Base-by-base conservation (phyloP, 2,113 vertebrate species). In the Petrocephalus zakoni region DNA sequence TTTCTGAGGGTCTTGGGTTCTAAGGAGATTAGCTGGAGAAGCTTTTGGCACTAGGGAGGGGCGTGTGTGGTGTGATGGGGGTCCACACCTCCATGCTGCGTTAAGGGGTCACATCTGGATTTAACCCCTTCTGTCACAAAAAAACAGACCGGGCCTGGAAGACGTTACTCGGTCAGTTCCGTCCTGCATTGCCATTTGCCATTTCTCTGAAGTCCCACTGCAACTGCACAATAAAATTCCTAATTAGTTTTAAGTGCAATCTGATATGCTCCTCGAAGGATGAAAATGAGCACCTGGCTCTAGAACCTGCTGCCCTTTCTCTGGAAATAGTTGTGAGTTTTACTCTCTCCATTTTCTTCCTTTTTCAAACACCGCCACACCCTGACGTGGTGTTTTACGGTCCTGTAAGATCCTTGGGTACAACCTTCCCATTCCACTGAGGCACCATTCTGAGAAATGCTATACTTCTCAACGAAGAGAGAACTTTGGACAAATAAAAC, bases 81-180 rank as follows among this genome's bases (percentile, higher is more conserved):
- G 15, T 52, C 37, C 75, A 58, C 84, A 68, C 55, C 64, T 78
- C 72, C 72, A 84, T 68, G 85, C 72, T 51, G 87, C 64, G 88
- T 75, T 92, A 91, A 92, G 90, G 90, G 89, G 85, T 52, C 81
- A 87, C 92, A 91, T 92, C 90, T 92, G 91, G 88, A 88, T 37
- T 91, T 89, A 92, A 91, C 90, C 89, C 90, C 90, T 90, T 89
- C 85, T 46, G 21, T 85, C 53, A 15, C 42, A 17, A 72, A 78
- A 37, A 83, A 87, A 5, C 53, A 21, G n/a, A 13, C 13, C 49
- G n/a, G 90, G 91, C 91, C 91, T 92, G 91, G 91, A 92, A 90
- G 85, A 89, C 56, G 90, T 92, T 92, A 91, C 87, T 86, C 56
- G 89, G 89, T 89, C 86, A 42, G 64, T 53, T 64, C n/a, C 58